A percentile compares a stretch with the other conserved stretches of the same genome.
Conservation (phyloP, 1,140 invertebrate species). For the Polypedilum pembai region DNA sequence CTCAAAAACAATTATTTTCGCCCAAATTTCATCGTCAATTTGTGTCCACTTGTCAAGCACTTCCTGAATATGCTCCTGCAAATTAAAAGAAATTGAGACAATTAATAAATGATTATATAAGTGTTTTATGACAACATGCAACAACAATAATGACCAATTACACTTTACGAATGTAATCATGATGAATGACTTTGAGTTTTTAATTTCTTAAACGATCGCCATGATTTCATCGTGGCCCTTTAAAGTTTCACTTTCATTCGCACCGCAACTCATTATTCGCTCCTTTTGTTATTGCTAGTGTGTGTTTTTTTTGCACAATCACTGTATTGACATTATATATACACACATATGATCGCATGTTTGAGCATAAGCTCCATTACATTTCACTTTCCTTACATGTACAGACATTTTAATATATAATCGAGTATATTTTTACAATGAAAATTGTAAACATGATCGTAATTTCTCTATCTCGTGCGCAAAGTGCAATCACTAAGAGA, state of each 20-base stretch:
- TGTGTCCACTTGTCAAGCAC: constrained; percentile 92
- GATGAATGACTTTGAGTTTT: background rate
- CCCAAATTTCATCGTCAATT: constrained; percentile 97
- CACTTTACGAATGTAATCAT: background rate
- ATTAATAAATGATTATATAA: background rate
- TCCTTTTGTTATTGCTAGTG: background rate
- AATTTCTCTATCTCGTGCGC: background rate
- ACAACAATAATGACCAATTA: constrained; percentile 2
- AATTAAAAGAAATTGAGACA: constrained; percentile 37
- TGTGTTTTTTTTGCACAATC: constrained; percentile 9
- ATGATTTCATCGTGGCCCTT: background rate
- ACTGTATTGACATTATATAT: background rate
- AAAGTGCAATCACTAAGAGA: background rate
- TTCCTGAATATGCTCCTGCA: constrained; percentile 92
- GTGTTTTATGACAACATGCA: background rate
- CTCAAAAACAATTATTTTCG: constrained; percentile 93
- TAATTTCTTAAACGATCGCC: no score
- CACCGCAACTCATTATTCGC: background rate
- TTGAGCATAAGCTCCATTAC: background rate
- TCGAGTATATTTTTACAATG: background rate
- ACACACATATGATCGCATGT: background rate
- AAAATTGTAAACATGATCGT: constrained; percentile 13
- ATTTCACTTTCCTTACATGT: no score
- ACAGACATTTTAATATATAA: background rate
- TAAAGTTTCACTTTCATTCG: background rate